Evolutionary conservation across 2,797 vertebrate species (phyloP).

Genomic region (Scyliorhinus canicula): DNA sequence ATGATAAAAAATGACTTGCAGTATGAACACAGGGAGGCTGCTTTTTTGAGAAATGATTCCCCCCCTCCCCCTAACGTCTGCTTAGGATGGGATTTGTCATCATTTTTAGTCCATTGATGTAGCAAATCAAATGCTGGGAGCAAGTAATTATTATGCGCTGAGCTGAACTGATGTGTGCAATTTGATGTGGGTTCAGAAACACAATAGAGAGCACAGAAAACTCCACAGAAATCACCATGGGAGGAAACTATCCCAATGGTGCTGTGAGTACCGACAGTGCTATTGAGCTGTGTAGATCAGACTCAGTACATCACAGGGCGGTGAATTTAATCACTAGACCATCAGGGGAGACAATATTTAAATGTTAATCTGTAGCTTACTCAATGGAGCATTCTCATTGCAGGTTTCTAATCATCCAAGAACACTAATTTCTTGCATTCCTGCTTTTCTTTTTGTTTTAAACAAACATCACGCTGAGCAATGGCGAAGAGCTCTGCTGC

Average conservation of each 20-base stretch:
- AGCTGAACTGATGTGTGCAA: conserved; percentile 25
- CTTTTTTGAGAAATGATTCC: not conserved
- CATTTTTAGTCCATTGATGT: conserved; percentile 12
- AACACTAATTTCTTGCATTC: not conserved
- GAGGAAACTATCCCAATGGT: not conserved
- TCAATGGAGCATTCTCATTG: not conserved
- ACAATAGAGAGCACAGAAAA: not conserved
- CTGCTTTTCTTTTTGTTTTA: not conserved
- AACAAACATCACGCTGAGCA: not conserved
- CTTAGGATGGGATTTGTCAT: not conserved
- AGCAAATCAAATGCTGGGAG: not conserved
- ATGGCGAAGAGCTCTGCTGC: not conserved
- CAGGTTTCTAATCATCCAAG: not conserved
- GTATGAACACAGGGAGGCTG: not conserved
- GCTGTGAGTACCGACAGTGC: not conserved
- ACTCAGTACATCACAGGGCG: not conserved
- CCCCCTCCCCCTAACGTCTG: not conserved
- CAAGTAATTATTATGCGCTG: not conserved
- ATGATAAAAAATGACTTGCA: conserved; percentile 3
- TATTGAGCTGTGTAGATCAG: not conserved
- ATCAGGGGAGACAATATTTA: conserved; percentile 7
- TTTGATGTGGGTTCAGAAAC: conserved; percentile 20
- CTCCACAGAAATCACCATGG: not conserved
- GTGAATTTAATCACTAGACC: not conserved
- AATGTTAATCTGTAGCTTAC: conserved; percentile 16